Conservation (phyloP, 2,113 vertebrate genomes). For the Xenopus tropicalis region UCB_Xtro_10.0 CM004447.2:112317001-112317500, state of each 20-base stretch:
- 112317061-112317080: too few relatives aligned
- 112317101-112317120: too few relatives aligned
- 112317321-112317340: slow-evolving; percentile 18
- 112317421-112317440: neutral
- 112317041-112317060: too few relatives aligned
- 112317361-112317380: slow-evolving; percentile 9
- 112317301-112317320: slow-evolving; percentile 24
- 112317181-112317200: slow-evolving; percentile 22
- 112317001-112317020: too few relatives aligned
- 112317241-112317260: slow-evolving; percentile 34
- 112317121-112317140: slow-evolving; percentile 7
- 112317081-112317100: too few relatives aligned
- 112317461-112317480: neutral
- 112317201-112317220: neutral
- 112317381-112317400: neutral
- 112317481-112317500: neutral
- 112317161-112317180: slow-evolving; percentile 34
- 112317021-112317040: too few relatives aligned
- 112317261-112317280: slow-evolving; percentile 12
- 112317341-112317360: slow-evolving; percentile 8
- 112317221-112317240: slow-evolving; percentile 40
- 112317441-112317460: slow-evolving; percentile 3
- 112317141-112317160: slow-evolving; percentile 6
- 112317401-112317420: slow-evolving; percentile 1
- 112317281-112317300: slow-evolving; percentile 11